These are phyloP conservation scores for Rhynchotus rufescens DNA, from an alignment of 2,797 vertebrate species.

Conservation along the genomic window DNA sequence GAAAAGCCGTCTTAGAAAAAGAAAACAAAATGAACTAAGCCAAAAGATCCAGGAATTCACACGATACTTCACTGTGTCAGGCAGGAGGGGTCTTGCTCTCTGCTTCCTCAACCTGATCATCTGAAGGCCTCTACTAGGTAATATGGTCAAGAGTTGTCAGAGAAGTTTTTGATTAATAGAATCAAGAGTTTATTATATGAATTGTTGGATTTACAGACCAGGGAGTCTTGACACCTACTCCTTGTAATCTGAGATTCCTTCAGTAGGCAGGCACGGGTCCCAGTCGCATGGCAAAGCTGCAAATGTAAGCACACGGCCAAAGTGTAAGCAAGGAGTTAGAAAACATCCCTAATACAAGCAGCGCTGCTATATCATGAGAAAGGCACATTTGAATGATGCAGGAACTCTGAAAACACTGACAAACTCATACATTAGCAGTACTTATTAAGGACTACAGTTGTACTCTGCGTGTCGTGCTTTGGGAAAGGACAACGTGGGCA, in stretches of 20 bases:
- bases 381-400: background rate
- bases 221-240: slow-evolving; percentile 49
- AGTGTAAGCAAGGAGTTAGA: background rate
- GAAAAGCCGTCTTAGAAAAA: background rate
- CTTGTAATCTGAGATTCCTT: slow-evolving; percentile 44
- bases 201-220: slow-evolving; percentile 13
- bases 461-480: background rate
- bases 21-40: background rate
- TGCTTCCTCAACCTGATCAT: background rate
- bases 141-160: background rate
- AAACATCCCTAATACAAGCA: background rate
- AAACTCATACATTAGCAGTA: rapidly evolving
- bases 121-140: background rate
- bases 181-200: background rate
- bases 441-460: background rate
- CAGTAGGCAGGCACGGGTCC: slow-evolving; percentile 68
- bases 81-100: background rate
- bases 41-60: background rate
- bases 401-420: slow-evolving; percentile 1
- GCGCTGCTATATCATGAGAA: background rate
- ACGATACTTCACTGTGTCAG: rapidly evolving
- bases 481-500: background rate
- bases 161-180: background rate
- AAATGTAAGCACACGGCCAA: slow-evolving; percentile 15
- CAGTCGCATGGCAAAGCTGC: slow-evolving; percentile 50